Base-by-base conservation (phyloP, 1,140 invertebrate genomes). In the Meloidogyne exigua region DNA sequence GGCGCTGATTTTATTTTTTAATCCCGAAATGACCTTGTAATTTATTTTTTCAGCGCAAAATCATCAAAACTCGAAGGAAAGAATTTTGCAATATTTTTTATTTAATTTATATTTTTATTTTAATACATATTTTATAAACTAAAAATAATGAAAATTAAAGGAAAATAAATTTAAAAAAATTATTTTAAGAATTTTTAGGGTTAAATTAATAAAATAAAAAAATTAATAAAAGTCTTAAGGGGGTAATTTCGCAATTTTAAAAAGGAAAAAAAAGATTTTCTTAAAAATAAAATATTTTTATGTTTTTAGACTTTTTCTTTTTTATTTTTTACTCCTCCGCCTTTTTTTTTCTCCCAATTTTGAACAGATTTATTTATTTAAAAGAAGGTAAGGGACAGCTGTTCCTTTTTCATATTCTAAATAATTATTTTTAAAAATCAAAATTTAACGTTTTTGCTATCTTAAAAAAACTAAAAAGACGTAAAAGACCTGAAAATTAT, bases 61-160 rank as follows among this genome's bases (percentile, higher is more conserved):
- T 39, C 10, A 7, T 44, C 12, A 12, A 9, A 42, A 42, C 39
- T 10, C 39, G 1, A 42, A 42, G 2, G 11, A 18, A n/a, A 57
- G 49, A 57, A 57, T 57, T 57, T 57, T 57, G 49, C 49, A 57
- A 57, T 57, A 57, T n/a, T 57, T 57, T 57, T 21, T 57, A n/a
- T 57, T 49, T 18, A 49, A 15, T 49, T 49, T 49, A 18, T n/a
- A 4, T 49, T 15, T 18, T 18, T 15, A 18, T 13, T 49, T 49
- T 18, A 4, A 18, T 5, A 18, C 44, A 49, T n/a, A n/a, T n/a
- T n/a, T n/a, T n/a, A 49, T 4, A 49, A 49, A 7, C 28, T 32
- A 32, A 32, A 32, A 49, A 49, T 0, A 18, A 49, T 18, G 44
- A 18, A 49, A 49, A 44, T 44, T 44, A 44, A 18, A 18, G 18